phyloP scores from a whole-genome alignment of 1,140 invertebrate species.

The Armadillidium nasatum region DNA sequence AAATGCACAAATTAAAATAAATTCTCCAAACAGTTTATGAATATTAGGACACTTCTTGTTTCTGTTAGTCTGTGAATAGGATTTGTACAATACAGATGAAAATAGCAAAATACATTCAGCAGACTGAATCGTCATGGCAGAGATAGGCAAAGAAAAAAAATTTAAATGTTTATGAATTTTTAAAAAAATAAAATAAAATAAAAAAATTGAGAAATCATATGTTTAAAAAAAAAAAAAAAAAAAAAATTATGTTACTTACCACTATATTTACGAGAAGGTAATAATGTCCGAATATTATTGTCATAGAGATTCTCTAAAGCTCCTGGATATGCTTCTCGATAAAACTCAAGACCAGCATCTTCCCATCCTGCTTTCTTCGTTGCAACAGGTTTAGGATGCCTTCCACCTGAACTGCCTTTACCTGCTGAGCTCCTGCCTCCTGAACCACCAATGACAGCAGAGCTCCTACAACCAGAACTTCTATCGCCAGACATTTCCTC shows the following conservation, averaged over 20 bases:
- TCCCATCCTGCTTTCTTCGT: slow-evolving; percentile 58
- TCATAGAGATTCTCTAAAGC: slow-evolving; percentile 54
- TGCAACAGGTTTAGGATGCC: slow-evolving; percentile 17
- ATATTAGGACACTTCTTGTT: too few species aligned
- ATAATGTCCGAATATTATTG: slow-evolving; percentile 33
- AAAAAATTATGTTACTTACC: slow-evolving; percentile 23
- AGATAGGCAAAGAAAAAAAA: too few species aligned
- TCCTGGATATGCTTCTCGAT: slow-evolving; percentile 74
- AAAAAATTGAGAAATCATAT: too few species aligned
- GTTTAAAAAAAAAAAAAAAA: too few species aligned
- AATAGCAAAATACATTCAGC: too few species aligned
- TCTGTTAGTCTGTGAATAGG: too few species aligned
- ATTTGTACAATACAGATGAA: too few species aligned
- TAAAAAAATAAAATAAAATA: too few species aligned
- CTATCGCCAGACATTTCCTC: slow-evolving; percentile 42
- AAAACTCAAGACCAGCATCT: slow-evolving; percentile 77
- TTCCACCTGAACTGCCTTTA: slow-evolving; percentile 24
- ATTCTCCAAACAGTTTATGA: too few species aligned
- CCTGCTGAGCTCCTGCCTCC: slow-evolving; percentile 25
- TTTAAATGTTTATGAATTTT: too few species aligned
- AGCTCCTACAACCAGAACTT: slow-evolving; percentile 31
- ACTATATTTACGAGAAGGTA: slow-evolving; percentile 37
- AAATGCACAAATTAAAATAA: too few species aligned
- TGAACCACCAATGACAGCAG: slow-evolving; percentile 23
- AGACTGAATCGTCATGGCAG: too few species aligned